phyloP scores from a whole-genome alignment of 2,797 vertebrate genomes.

The Sebastes kiyomatsui region DNA sequence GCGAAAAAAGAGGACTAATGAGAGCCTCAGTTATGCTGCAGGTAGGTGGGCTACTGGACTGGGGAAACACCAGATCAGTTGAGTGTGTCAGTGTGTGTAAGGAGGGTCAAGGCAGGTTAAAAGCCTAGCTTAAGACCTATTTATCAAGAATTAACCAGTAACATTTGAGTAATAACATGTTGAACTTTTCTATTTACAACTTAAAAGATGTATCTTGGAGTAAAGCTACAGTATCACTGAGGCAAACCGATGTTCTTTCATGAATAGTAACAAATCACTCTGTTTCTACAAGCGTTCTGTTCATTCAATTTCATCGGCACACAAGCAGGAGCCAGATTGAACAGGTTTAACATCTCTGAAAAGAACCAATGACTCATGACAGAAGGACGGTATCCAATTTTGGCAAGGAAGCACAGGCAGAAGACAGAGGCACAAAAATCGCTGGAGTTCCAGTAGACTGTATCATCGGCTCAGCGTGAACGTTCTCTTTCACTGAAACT shows the following conservation, averaged over 20 bases:
- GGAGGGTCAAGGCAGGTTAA: slow-evolving; percentile 27
- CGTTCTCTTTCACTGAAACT: slow-evolving; percentile 57
- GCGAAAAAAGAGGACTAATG: slow-evolving; percentile 57
- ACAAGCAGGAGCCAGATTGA: slow-evolving; percentile 53
- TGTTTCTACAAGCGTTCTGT: slow-evolving; percentile 44
- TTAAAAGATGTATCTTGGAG: not conserved
- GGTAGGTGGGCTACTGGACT: slow-evolving; percentile 7
- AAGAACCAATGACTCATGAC: slow-evolving; percentile 72
- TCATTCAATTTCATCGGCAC: slow-evolving; percentile 55
- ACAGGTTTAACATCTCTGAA: slow-evolving; percentile 62
- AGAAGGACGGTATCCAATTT: slow-evolving; percentile 66
- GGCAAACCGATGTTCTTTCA: slow-evolving; percentile 10
- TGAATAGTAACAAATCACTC: slow-evolving; percentile 45
- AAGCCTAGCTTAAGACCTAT: not conserved
- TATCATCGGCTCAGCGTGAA: slow-evolving; percentile 67
- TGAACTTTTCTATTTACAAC: slow-evolving; percentile 12
- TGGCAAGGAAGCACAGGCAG: slow-evolving; percentile 47
- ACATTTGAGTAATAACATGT: not conserved
- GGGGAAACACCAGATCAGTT: slow-evolving; percentile 23
- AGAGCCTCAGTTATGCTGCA: slow-evolving; percentile 42
- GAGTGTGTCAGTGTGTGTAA: not conserved
- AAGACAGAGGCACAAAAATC: slow-evolving; percentile 52
- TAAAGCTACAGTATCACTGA: slow-evolving; percentile 5
- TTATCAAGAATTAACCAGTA: slow-evolving; percentile 5
- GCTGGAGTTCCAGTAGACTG: slow-evolving; percentile 62